These are phyloP conservation scores for Pterobdella sp. DNA, from an alignment of 2,888 invertebrate species.

Conservation along the genomic window DNA sequence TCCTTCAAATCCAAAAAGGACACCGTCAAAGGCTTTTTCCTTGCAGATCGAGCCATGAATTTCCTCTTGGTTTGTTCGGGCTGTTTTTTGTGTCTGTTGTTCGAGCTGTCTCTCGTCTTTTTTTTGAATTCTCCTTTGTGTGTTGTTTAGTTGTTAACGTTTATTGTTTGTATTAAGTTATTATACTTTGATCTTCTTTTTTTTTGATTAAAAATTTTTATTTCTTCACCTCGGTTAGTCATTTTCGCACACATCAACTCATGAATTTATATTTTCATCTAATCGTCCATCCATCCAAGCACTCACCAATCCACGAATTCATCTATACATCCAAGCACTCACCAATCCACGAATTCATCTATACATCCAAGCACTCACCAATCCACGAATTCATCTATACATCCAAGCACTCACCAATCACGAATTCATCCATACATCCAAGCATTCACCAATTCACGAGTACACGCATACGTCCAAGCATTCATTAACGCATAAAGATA, in stretches of 20 bases:
- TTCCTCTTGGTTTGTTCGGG: slow-evolving; percentile 51
- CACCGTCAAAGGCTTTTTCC: slow-evolving; percentile 52
- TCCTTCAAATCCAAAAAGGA: slow-evolving; percentile 48
- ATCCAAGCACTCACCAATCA: not conserved
- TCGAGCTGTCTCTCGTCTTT: not conserved
- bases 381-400: not conserved
- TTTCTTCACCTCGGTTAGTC: not conserved
- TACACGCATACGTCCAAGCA: not conserved
- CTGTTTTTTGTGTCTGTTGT: not conserved
- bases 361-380: not conserved
- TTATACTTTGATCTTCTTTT: not conserved
- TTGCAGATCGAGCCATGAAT: slow-evolving; percentile 52
- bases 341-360: not conserved
- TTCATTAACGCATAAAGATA: not conserved
- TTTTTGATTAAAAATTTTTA: not conserved
- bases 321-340: not conserved
- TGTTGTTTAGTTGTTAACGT: too few species aligned
- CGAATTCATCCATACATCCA: not conserved
- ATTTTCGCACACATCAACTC: not conserved
- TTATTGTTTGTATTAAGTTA: too few species aligned
- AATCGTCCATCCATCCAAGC: not conserved
- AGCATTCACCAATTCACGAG: not conserved
- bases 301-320: not conserved
- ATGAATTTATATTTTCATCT: not conserved
- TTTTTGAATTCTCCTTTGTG: too few species aligned